These are phyloP conservation scores for Mormyrus hasselquistii DNA, from an alignment of 2,797 vertebrate species.

Conservation along the genomic window DNA sequence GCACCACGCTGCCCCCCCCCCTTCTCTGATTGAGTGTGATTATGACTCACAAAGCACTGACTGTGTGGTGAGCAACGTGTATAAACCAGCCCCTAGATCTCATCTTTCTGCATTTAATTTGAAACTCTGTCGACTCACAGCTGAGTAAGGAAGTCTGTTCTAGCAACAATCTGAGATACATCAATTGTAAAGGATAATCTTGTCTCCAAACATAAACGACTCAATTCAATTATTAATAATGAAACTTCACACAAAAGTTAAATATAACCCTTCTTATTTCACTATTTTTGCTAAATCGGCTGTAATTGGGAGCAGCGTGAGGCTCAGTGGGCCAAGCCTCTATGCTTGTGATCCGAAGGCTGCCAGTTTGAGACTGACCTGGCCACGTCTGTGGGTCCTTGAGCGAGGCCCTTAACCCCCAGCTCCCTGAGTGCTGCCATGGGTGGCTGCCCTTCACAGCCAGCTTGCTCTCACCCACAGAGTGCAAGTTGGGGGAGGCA, in stretches of 20 bases:
- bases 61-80: constrained; percentile 12
- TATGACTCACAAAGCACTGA: constrained; percentile 23
- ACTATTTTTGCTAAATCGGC: not conserved
- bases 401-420: not conserved
- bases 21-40: constrained; percentile 21
- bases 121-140: not conserved
- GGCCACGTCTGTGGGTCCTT: not conserved
- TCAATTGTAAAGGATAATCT: not conserved
- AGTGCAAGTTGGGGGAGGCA: not conserved
- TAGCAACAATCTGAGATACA: not conserved
- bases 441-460: too few relatives aligned
- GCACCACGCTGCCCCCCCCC: not conserved
- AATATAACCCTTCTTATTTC: not conserved
- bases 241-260: not conserved
- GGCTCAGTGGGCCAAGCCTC: not conserved
- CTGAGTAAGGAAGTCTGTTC: not conserved
- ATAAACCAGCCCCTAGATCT: constrained; percentile 18
- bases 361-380: not conserved
- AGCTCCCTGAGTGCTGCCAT: too few relatives aligned
- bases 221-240: not conserved
- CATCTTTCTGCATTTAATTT: not conserved
- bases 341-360: not conserved
- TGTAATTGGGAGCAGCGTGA: not conserved
- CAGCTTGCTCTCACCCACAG: not conserved
- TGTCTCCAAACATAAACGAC: not conserved